Base-by-base conservation (phyloP, 2,113 vertebrate genomes). In the Syngnathus typhle region DNA sequence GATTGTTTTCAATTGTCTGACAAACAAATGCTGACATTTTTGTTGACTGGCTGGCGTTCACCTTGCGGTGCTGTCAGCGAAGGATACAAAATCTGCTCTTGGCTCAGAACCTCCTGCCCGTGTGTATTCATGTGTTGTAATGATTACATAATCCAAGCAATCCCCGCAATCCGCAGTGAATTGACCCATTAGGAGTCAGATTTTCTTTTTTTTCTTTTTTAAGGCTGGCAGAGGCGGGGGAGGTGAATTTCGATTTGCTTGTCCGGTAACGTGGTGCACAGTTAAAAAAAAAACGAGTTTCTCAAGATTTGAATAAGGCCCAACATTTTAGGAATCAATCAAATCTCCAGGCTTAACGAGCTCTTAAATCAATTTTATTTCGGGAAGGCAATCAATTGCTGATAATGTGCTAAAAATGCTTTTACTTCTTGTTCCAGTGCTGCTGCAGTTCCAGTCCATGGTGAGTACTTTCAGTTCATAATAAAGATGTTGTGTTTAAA, bases 71-170 rank as follows among this genome's bases (percentile, higher is more conserved):
- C 66, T 70, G 71, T 59, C 65, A 54, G 41, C 39, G 63, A 39
- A 59, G 70, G 71, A 71, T 36, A 47, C 67, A 54, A 81, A 85
- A 79, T 77, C 78, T 79, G 55, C 64, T 65, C 16, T 68, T 80
- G 80, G 77, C 75, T 18, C 38, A 58, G 19, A 72, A 75, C 77
- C 75, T 54, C 62, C 54, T 36, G 44, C 49, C 11, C 32, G 43
- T 54, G 55, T 65, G 58, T 44, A 41, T 32, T 62, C 37, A 27
- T 60, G 64, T 44, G 61, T 32, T 62, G 72, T 54, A 68, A 63
- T 67, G 67, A 86, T 82, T 73, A 80, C 59, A 37, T 66, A 75
- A 86, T 80, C 77, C n/a, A 46, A 60, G 12, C 76, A 80, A 77
- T 76, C 76, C 75, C 27, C 47, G 4, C 56, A 59, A 16, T 59